Conservation (phyloP, 2,797 vertebrate species). For the Pipistrellus kuhlii region DNA sequence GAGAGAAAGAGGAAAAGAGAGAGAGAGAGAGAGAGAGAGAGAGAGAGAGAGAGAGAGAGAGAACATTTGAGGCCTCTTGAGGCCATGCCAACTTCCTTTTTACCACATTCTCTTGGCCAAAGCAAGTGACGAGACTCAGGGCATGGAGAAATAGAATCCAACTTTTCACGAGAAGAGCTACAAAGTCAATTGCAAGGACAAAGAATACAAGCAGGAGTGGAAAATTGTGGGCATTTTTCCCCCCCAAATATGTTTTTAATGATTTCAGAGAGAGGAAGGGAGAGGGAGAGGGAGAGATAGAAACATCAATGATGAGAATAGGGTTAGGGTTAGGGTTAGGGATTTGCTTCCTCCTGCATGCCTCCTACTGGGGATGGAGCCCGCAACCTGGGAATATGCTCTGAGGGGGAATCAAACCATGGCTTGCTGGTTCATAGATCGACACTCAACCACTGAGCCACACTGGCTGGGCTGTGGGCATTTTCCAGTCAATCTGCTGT, state of each 20-base stretch:
- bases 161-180: neutral
- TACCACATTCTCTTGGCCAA: neutral
- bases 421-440: no score
- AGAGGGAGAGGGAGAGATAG: no score
- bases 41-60: neutral
- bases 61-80: neutral
- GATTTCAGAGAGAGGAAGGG: no score
- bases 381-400: no score
- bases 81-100: neutral
- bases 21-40: neutral
- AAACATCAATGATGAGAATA: no score
- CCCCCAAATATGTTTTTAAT: no score
- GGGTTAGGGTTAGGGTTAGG: no score
- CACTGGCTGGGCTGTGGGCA: neutral
- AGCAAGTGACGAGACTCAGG: neutral
- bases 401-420: no score
- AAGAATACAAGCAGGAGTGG: neutral
- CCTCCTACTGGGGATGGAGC: no score
- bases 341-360: no score
- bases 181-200: no score
- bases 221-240: neutral
- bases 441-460: no score
- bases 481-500: neutral
- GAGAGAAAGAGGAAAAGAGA: neutral
- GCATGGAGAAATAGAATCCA: neutral